Evolutionary conservation across 2,113 vertebrate genomes (phyloP).

Genomic region (Chloebia gouldiae): DNA sequence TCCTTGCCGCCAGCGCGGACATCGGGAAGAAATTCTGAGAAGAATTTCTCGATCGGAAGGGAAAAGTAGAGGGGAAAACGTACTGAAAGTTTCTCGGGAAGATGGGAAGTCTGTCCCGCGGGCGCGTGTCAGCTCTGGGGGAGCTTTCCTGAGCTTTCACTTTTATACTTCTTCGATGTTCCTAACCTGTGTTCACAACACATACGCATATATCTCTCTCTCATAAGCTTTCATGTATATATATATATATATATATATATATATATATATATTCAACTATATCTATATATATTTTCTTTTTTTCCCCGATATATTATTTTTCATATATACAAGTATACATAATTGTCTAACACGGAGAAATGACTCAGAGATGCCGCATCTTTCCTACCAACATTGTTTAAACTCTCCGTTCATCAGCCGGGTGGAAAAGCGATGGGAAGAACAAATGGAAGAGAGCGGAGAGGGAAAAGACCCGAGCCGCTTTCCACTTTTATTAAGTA

Average conservation of each 20-base stretch:
- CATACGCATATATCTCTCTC: accelerated
- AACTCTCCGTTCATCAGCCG: background rate
- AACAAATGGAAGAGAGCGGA: background rate
- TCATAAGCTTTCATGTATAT: background rate
- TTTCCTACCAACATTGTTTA: background rate
- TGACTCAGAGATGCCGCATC: background rate
- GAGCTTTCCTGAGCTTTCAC: background rate
- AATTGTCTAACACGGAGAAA: background rate
- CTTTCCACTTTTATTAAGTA: constrained; percentile 56
- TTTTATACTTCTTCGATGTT: background rate
- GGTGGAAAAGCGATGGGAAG: background rate
- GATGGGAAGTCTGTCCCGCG: background rate
- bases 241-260: background rate
- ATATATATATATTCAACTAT: background rate
- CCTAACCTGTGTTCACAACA: background rate
- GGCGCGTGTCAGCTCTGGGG: background rate
- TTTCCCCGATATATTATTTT: background rate
- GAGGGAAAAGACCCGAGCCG: background rate
- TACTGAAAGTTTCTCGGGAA: background rate
- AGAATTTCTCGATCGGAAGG: background rate
- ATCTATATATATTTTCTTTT: background rate
- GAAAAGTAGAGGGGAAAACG: background rate
- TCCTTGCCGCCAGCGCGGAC: background rate
- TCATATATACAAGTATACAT: too few species aligned
- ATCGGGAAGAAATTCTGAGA: background rate